Evolutionary conservation across 1,140 invertebrate genomes (phyloP).

Genomic region (Drosophila athabasca): DNA sequence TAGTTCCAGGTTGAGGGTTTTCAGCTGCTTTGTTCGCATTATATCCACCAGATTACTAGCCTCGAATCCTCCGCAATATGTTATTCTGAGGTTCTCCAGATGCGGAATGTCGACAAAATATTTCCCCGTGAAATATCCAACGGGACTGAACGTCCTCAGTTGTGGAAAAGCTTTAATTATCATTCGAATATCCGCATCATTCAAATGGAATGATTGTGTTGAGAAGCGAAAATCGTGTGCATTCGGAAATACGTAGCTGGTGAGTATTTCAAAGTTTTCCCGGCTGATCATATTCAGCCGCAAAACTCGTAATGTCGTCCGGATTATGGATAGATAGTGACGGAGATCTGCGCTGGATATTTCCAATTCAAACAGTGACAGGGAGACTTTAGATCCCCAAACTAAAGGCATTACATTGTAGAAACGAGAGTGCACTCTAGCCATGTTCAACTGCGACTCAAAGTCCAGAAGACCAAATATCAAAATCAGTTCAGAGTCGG

Average conservation of each 20-base stretch:
- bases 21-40: slow-evolving; percentile 31
- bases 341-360: slow-evolving; percentile 20
- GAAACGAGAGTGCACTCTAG: slow-evolving; percentile 23
- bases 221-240: slow-evolving; percentile 56
- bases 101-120: slow-evolving; percentile 21
- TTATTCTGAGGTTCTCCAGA: slow-evolving; percentile 45
- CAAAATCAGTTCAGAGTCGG: not conserved
- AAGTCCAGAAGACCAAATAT: no score
- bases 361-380: slow-evolving; percentile 30
- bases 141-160: slow-evolving; percentile 54
- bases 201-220: slow-evolving; percentile 3
- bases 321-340: slow-evolving; percentile 36
- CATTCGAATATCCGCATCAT: slow-evolving; percentile 39
- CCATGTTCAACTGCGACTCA: no score
- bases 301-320: slow-evolving; percentile 10
- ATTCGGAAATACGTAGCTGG: slow-evolving; percentile 21
- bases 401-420: slow-evolving; percentile 32
- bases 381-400: slow-evolving; percentile 30
- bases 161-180: slow-evolving; percentile 50
- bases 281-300: slow-evolving; percentile 18
- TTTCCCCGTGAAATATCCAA: slow-evolving; percentile 49
- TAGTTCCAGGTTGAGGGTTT: slow-evolving; percentile 25
- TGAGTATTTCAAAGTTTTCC: slow-evolving; percentile 26
- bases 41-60: slow-evolving; percentile 25
- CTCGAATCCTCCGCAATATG: slow-evolving; percentile 32